These are phyloP conservation scores for Amblyraja radiata DNA, from an alignment of 2,797 vertebrate species.

Conservation along the genomic window DNA sequence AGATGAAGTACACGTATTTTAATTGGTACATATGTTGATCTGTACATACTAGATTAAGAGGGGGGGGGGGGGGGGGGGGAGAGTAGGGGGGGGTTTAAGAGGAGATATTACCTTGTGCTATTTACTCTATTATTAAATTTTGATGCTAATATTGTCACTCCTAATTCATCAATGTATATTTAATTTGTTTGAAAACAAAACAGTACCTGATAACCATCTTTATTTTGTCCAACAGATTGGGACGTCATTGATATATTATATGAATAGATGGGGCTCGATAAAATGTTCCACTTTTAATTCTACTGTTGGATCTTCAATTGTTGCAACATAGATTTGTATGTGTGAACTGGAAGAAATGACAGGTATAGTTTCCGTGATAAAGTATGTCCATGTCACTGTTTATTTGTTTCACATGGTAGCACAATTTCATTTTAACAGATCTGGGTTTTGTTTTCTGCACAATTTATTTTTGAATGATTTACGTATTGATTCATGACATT, in stretches of 20 bases:
- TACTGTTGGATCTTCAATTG: too few relatives aligned
- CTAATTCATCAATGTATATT: background rate
- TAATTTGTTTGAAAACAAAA: too few relatives aligned
- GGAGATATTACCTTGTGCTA: background rate
- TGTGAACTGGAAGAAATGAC: slow-evolving; percentile 25
- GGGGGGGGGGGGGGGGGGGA: too few relatives aligned
- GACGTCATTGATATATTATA: background rate
- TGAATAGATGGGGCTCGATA: background rate
- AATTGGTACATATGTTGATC: background rate
- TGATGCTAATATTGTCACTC: background rate
- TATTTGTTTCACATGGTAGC: slow-evolving; percentile 36
- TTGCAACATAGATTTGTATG: background rate
- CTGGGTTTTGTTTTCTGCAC: slow-evolving; percentile 37
- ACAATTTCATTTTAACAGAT: slow-evolving; percentile 34
- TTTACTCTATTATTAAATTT: background rate
- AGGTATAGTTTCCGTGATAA: slow-evolving; percentile 13
- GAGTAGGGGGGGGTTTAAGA: too few relatives aligned
- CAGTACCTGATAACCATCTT: background rate
- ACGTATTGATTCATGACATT: slow-evolving; percentile 33
- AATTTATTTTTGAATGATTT: slow-evolving; percentile 36
- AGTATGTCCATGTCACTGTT: slow-evolving; percentile 37
- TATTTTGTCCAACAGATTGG: background rate
- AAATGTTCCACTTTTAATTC: background rate
- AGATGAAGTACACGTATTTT: background rate
- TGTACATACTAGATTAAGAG: background rate